A percentile compares a stretch with the other conserved stretches of the same genome.
phyloP scores from a whole-genome alignment of 2,888 invertebrate species.

The Lamellibrachia columna region DNA sequence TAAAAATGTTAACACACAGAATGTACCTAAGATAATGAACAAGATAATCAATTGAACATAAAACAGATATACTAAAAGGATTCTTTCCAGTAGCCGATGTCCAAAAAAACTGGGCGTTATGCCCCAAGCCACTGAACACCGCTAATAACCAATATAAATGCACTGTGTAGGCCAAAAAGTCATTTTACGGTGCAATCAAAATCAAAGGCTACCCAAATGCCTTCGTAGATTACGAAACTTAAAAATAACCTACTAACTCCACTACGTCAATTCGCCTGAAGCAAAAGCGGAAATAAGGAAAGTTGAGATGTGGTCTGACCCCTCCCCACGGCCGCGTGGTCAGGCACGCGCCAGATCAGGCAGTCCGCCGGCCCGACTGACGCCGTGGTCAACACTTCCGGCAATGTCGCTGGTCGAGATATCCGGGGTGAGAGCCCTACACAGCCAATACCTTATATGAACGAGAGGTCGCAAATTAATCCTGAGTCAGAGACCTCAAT shows the following conservation, averaged over 20 bases:
- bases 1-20: too few relatives aligned
- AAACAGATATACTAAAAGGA: too few relatives aligned
- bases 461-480: background rate
- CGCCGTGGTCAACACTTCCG: constrained; percentile 6
- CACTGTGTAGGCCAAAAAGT: background rate
- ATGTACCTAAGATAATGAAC: too few relatives aligned
- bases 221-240: background rate
- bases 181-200: background rate
- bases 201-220: background rate
- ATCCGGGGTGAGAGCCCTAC: background rate
- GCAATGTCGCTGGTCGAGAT: background rate
- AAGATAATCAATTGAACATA: too few relatives aligned
- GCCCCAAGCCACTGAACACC: background rate
- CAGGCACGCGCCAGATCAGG: background rate
- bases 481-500: background rate
- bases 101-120: background rate
- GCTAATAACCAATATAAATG: background rate
- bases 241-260: background rate
- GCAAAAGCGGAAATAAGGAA: background rate
- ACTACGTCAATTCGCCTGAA: background rate
- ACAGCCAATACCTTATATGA: background rate
- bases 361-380: background rate
- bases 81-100: too few relatives aligned
- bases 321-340: background rate
- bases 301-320: background rate